These are phyloP conservation scores for Emmelina monodactyla DNA, from an alignment of 2,888 invertebrate genomes.

Conservation along the genomic window DNA sequence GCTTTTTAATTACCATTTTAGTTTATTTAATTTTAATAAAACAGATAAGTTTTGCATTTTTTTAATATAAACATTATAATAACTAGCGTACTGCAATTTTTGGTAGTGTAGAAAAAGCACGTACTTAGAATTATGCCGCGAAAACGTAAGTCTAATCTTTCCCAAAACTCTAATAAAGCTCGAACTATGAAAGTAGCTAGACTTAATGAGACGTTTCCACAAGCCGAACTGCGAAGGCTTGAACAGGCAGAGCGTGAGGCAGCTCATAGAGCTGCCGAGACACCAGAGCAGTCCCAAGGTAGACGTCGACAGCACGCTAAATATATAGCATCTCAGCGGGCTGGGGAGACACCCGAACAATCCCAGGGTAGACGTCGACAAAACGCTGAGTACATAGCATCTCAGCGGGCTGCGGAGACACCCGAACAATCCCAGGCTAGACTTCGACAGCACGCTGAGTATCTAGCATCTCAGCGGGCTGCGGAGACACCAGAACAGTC, in stretches of 20 bases:
- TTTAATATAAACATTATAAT: neutral
- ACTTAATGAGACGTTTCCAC: slow-evolving; percentile 6
- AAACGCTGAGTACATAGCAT: slow-evolving; percentile 5
- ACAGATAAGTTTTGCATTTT: neutral
- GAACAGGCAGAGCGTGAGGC: slow-evolving; percentile 12
- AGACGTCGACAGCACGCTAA: slow-evolving; percentile 17
- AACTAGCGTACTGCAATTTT: no score
- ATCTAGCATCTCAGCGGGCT: slow-evolving; percentile 14
- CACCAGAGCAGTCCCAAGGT: slow-evolving; percentile 15
- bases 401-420: slow-evolving; percentile 16
- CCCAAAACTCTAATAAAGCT: slow-evolving; percentile 13
- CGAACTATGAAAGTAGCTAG: slow-evolving; percentile 12
- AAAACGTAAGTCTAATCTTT: slow-evolving; percentile 8
- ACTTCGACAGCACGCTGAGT: no score
- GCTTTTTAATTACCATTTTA: neutral
- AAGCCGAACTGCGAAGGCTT: slow-evolving; percentile 5
- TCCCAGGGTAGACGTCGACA: slow-evolving; percentile 4
- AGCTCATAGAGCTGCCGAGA: slow-evolving; percentile 14
- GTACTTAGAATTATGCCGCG: neutral
- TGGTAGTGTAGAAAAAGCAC: no score
- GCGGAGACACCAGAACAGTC: slow-evolving; percentile 16
- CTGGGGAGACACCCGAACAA: slow-evolving; percentile 13
- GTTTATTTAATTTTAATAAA: neutral
- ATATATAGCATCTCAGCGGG: slow-evolving; percentile 17
- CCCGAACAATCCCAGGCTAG: slow-evolving; percentile 15